These are phyloP conservation scores for Drosophila demipolita DNA, from an alignment of 2,888 invertebrate species.

Conservation along the genomic window DNA sequence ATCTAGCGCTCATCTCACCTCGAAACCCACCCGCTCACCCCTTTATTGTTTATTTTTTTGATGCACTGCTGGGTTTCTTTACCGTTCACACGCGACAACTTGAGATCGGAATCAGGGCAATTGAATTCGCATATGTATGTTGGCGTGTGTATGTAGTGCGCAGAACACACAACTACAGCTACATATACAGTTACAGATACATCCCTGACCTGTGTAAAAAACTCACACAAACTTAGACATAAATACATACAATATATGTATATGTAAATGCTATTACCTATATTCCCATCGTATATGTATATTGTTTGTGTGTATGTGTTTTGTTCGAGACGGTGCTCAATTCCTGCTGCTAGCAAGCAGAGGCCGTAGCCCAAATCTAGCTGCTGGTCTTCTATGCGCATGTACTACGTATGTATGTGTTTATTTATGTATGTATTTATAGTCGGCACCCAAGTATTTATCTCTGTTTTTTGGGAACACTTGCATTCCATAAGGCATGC, in stretches of 20 bases:
- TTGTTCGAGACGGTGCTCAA: conserved; percentile 22
- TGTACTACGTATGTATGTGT: conserved; percentile 28
- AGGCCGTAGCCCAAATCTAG: conserved; percentile 35
- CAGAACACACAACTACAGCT: conserved; percentile 21
- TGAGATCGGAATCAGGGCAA: conserved; percentile 28
- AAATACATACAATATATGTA: conserved; percentile 20
- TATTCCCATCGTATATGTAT: conserved; percentile 24
- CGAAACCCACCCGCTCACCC: not conserved
- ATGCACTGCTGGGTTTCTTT: conserved; percentile 3
- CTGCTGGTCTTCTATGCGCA: conserved; percentile 43
- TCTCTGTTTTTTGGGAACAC: conserved; percentile 16
- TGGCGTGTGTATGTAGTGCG: conserved; percentile 16
- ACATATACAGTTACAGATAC: conserved; percentile 35
- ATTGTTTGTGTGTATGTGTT: conserved; percentile 7
- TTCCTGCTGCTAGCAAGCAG: conserved; percentile 3
- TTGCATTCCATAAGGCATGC: conserved; percentile 18
- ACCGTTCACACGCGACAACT: conserved; percentile 21
- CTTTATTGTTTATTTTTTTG: conserved; percentile 13
- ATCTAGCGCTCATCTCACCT: conserved; percentile 1
- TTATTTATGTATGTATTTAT: conserved; percentile 33
- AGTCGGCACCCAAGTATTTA: conserved; percentile 39
- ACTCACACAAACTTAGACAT: conserved; percentile 22
- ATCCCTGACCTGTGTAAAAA: conserved; percentile 68
- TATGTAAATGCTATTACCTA: conserved; percentile 46
- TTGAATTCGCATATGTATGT: not conserved